A percentile compares a stretch with the other conserved stretches of the same genome.
These are phyloP conservation scores for Noctua comes DNA, from an alignment of 2,888 invertebrate species.

Conservation along the genomic window DNA sequence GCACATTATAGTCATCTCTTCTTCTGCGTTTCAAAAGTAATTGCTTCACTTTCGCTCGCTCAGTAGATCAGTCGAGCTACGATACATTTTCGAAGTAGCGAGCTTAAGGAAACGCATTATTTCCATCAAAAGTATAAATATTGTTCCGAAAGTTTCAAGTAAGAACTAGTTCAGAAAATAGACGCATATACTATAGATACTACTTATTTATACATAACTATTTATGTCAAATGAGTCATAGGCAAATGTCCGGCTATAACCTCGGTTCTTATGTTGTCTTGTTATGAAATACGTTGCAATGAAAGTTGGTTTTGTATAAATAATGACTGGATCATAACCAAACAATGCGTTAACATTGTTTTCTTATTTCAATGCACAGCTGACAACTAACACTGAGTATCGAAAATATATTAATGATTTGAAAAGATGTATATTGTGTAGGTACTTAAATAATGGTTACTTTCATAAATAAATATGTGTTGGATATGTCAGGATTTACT, in stretches of 20 bases:
- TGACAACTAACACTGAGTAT: not conserved
- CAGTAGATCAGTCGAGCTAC: too few species aligned
- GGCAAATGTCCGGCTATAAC: not conserved
- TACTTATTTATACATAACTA: not conserved
- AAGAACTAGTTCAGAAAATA: not conserved
- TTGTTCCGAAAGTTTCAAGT: not conserved
- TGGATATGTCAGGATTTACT: too few species aligned
- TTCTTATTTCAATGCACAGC: constrained; percentile 4
- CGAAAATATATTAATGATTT: not conserved
- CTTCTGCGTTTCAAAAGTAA: too few species aligned
- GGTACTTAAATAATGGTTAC: not conserved
- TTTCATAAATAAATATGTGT: not conserved
- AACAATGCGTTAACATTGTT: constrained; percentile 4
- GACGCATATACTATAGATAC: not conserved
- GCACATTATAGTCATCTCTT: too few species aligned
- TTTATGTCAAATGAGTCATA: not conserved
- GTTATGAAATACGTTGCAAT: constrained; percentile 30
- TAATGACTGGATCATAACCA: constrained; percentile 9
- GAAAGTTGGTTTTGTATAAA: constrained; percentile 17
- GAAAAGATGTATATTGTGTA: not conserved
- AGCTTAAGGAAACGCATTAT: not conserved
- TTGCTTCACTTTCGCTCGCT: too few species aligned
- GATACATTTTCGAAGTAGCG: too few species aligned
- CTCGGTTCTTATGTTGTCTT: not conserved
- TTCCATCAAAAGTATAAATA: not conserved